Evolutionary conservation across 2,797 vertebrate genomes (phyloP).

Genomic region (Sebastes elongatus): DNA sequence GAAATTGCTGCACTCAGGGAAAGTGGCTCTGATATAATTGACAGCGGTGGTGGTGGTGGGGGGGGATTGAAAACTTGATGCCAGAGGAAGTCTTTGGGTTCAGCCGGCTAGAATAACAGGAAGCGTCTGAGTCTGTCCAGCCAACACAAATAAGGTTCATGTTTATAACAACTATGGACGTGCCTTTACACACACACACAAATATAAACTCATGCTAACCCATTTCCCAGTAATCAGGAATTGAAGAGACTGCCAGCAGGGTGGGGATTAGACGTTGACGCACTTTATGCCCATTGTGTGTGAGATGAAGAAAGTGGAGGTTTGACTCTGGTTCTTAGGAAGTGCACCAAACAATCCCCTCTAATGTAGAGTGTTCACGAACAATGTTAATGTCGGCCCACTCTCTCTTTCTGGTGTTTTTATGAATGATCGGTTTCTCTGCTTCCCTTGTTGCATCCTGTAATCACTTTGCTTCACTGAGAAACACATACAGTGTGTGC

Average conservation of each 20-base stretch:
- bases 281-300: conserved; percentile 44
- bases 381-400: conserved; percentile 18
- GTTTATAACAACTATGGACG: conserved; percentile 1
- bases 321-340: conserved; percentile 23
- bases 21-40: conserved; percentile 2
- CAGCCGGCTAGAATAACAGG: conserved; percentile 56
- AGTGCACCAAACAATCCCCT: conserved; percentile 24
- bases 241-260: conserved; percentile 41
- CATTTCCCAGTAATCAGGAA: conserved; percentile 46
- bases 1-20: conserved; percentile 5
- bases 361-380: not conserved
- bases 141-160: conserved; percentile 55
- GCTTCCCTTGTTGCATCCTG: not conserved
- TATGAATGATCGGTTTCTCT: conserved; percentile 1
- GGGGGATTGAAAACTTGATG: conserved; percentile 11
- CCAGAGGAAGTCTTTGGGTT: conserved; percentile 46
- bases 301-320: conserved; percentile 1
- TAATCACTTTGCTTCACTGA: not conserved
- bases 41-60: not conserved
- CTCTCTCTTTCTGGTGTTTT: not conserved
- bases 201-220: conserved; percentile 42
- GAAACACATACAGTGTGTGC: not conserved
- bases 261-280: conserved; percentile 52
- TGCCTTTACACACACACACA: not conserved
- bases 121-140: conserved; percentile 40